Conservation (phyloP, 1,140 invertebrate genomes). For the Diplogasteroides magnus region DNA sequence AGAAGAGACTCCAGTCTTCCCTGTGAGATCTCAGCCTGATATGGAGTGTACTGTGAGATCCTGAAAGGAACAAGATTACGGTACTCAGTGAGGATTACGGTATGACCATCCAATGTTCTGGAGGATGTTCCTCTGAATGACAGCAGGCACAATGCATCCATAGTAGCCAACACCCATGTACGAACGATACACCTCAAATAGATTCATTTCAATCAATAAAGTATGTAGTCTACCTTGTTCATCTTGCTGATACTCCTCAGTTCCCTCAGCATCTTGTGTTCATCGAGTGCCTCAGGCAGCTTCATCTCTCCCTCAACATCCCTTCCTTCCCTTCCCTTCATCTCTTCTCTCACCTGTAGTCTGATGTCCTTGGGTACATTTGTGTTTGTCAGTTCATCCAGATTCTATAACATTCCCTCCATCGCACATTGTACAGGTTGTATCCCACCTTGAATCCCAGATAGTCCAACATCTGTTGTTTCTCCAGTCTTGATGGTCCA, state of each 20-base stretch:
- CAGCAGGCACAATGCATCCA: conserved; percentile 84
- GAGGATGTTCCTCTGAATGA: conserved; percentile 92
- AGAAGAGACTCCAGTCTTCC: conserved; percentile 87
- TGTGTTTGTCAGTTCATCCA: conserved; percentile 46
- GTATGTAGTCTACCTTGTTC: conserved; percentile 61
- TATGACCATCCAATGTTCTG: conserved; percentile 99
- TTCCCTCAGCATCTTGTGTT: conserved; percentile 49
- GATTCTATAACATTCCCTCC: conserved; percentile 32
- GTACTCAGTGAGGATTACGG: too few relatives aligned
- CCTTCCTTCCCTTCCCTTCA: too few relatives aligned
- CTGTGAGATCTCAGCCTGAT: conserved; percentile 83
- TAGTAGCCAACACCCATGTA: conserved; percentile 99
- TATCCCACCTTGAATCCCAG: conserved; percentile 48
- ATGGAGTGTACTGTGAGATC: conserved; percentile 67
- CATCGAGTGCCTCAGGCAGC: conserved; percentile 43
- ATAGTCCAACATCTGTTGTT: conserved; percentile 50
- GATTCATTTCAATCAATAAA: background rate
- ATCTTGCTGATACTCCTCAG: conserved; percentile 39
- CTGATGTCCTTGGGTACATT: conserved; percentile 50
- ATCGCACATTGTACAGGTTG: background rate
- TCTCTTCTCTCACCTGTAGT: too few relatives aligned
- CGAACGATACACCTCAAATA: conserved; percentile 68
- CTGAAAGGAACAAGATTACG: conserved; percentile 50
- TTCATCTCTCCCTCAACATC: conserved; percentile 36
- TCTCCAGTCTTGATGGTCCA: conserved; percentile 48